Base-by-base conservation (phyloP, 2,797 vertebrate genomes). In the Rhinella marina region DNA sequence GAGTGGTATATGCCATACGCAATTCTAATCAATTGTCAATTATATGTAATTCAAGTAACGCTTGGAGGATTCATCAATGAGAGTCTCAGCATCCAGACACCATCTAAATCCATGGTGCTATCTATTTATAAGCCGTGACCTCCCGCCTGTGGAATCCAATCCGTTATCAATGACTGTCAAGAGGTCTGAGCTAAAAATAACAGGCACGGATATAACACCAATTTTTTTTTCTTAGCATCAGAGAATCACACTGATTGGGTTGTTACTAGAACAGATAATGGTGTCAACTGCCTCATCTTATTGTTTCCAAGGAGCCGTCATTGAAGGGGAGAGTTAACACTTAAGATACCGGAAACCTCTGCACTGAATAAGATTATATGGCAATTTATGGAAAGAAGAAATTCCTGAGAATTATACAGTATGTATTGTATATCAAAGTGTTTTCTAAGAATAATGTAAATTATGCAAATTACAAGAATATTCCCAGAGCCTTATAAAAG, bases 111-210 rank as follows among this genome's bases (percentile, higher is more conserved):
- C 25, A 14, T 54, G 0, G 19, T 21, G 21, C 5, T 61, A 27
- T 79, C 25, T 79, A 68, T 75, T 83, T 59, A 32, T 64, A 62
- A 19, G 1, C 73, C 61, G 6, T 27, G 17, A 52, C 68, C 66
- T 54, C 41, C 32, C 32, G n/a, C 41, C 70, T 11, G 76, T 29
- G 50, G 10, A 19, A 85, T 54, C 41, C 68, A 79, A 25, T 75
- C 62, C 78, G 50, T 64, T 81, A 81, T 85, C 77, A 76, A 85
- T 70, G 41, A 66, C 27, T 57, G 64, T 88, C 78, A 84, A 85
- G 52, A 84, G 66, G 52, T 76, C 61, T 84, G 87, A 64, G 87
- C 82, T 88, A 88, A 56, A 75, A 85, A 84, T 82, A 75, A 13
- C 13, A 29, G 16, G 3, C 78, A 29, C 27, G 50, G 54, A 70